A percentile compares a stretch with the other conserved stretches of the same genome.
Conservation (phyloP, 2,113 vertebrate genomes). For the Ptychochromis oligacanthus region DNA sequence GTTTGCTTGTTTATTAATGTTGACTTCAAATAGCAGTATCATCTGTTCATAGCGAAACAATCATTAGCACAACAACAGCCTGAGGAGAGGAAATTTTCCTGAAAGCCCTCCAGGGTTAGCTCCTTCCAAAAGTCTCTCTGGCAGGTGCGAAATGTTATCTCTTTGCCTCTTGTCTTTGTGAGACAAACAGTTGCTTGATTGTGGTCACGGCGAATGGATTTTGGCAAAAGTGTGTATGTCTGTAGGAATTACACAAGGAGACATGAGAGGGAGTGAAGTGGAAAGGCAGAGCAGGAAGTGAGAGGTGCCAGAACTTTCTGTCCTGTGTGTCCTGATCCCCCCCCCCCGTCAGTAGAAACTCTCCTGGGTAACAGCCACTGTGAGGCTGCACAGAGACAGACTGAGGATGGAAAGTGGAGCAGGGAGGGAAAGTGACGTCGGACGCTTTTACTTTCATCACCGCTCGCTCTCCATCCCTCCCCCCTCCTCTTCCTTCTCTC, state of each 20-base stretch:
- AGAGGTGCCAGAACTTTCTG: not conserved
- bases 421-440: constrained; percentile 29
- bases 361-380: not conserved
- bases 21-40: not conserved
- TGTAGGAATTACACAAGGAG: not conserved
- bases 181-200: not conserved
- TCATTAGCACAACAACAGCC: not conserved
- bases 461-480: not conserved
- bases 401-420: constrained; percentile 30
- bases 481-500: not conserved
- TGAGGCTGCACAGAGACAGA: not conserved
- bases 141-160: not conserved
- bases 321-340: not conserved
- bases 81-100: not conserved
- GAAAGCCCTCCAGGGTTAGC: not conserved
- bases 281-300: not conserved
- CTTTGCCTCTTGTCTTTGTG: not conserved
- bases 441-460: constrained; percentile 35
- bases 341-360: not conserved
- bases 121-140: not conserved
- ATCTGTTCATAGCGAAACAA: not conserved
- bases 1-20: not conserved
- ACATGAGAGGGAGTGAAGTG: not conserved
- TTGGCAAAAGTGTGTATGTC: not conserved
- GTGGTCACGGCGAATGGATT: not conserved